Evolutionary conservation across 2,888 invertebrate species (phyloP).

Genomic region (Asteroscopus sphinx): DNA sequence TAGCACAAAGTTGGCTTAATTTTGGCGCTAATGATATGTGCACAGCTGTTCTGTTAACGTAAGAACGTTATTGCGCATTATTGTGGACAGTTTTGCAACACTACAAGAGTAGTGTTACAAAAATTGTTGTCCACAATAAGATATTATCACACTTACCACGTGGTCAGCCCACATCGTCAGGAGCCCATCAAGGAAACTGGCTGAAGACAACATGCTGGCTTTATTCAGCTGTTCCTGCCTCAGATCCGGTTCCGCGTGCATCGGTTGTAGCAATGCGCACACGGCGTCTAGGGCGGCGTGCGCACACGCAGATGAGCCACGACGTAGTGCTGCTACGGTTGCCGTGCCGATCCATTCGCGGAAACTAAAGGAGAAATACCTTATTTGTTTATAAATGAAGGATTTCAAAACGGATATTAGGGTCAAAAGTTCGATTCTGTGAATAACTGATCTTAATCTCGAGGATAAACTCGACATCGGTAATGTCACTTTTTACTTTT

Average conservation of each 20-base stretch:
- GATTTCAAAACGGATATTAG: too few relatives aligned
- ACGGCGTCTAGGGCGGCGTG: constrained; percentile 99
- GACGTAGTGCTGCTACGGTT: constrained; percentile 96
- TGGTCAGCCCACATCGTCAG: constrained; percentile 98
- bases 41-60: too few relatives aligned
- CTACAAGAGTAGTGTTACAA: too few relatives aligned
- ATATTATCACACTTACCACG: constrained; percentile 90
- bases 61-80: too few relatives aligned
- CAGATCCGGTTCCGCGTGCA: constrained; percentile 98
- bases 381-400: neutral
- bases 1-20: too few relatives aligned
- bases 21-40: too few relatives aligned
- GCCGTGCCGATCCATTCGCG: constrained; percentile 98
- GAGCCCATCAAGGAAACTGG: constrained; percentile 97
- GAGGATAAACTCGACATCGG: too few relatives aligned
- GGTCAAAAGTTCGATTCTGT: too few relatives aligned
- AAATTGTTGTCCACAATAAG: too few relatives aligned
- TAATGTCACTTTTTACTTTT: too few relatives aligned
- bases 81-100: too few relatives aligned
- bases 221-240: constrained; percentile 99
- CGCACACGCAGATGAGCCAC: constrained; percentile 96
- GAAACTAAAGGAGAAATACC: constrained; percentile 90
- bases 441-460: too few relatives aligned
- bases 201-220: constrained; percentile 97
- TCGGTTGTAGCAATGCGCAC: constrained; percentile 99